Percentiles rank a stretch among this genome's conserved stretches.
These are phyloP conservation scores for Odontocerum albicorne DNA, from an alignment of 2,888 invertebrate genomes.

Conservation along the genomic window DNA sequence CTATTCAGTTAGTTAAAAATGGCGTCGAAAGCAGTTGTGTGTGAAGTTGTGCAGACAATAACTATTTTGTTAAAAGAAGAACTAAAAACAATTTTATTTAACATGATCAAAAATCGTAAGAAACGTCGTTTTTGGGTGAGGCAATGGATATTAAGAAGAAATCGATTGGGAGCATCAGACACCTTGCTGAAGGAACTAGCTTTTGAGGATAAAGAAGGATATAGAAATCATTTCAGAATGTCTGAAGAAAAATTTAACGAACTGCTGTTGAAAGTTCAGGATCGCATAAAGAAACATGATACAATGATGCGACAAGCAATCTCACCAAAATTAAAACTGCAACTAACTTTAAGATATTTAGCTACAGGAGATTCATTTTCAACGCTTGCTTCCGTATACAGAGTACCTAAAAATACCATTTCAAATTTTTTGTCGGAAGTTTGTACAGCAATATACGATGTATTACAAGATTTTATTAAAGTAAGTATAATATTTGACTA, in stretches of 20 bases:
- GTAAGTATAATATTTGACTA: too few relatives aligned
- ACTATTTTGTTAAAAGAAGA: too few relatives aligned
- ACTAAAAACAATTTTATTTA: too few relatives aligned
- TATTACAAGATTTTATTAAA: background rate
- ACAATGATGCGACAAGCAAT: slow-evolving; percentile 26
- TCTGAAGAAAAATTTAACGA: slow-evolving; percentile 2
- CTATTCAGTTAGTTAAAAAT: too few relatives aligned
- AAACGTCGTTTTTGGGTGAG: too few relatives aligned
- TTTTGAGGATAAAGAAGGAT: too few relatives aligned
- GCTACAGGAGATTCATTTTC: slow-evolving; percentile 30
- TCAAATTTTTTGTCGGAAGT: background rate
- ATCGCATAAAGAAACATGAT: slow-evolving; percentile 18
- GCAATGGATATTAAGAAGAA: too few relatives aligned
- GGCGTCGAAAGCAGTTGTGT: too few relatives aligned
- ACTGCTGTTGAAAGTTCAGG: background rate
- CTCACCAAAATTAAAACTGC: slow-evolving; percentile 24
- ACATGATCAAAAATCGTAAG: too few relatives aligned
- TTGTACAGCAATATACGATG: slow-evolving; percentile 5
- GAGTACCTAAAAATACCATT: background rate
- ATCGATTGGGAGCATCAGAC: too few relatives aligned
- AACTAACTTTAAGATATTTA: slow-evolving; percentile 24
- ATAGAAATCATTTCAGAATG: background rate
- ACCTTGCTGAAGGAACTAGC: too few relatives aligned
- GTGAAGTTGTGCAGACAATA: too few relatives aligned
- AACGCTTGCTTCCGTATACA: slow-evolving; percentile 2